Percentiles rank a stretch among this genome's conserved stretches.
Evolutionary conservation across 2,888 invertebrate genomes (phyloP).

Genomic region (Phengaris arion): DNA sequence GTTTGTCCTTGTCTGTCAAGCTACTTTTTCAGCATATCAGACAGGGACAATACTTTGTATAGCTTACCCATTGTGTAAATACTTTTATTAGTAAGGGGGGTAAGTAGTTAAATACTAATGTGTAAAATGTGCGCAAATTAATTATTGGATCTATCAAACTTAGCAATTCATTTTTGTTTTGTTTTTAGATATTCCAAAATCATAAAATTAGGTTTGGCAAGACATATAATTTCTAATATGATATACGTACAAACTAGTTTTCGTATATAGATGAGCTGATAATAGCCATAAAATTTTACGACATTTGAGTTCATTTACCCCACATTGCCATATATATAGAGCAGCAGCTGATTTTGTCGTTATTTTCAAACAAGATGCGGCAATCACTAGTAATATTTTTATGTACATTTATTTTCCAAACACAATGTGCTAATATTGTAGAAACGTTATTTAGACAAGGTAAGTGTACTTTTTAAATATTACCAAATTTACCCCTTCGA

Average conservation of each 20-base stretch:
- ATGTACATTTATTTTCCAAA: background rate
- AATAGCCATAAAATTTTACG: conserved; percentile 6
- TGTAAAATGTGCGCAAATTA: too few relatives aligned
- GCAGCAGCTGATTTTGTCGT: background rate
- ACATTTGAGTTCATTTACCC: background rate
- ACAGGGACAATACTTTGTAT: too few relatives aligned
- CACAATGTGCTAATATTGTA: background rate
- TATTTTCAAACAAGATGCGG: background rate
- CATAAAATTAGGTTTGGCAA: too few relatives aligned
- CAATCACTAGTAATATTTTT: background rate
- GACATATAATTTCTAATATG: background rate
- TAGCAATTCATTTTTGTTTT: too few relatives aligned
- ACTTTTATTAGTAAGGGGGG: too few relatives aligned
- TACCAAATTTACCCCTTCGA: too few relatives aligned
- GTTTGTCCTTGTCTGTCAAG: too few relatives aligned
- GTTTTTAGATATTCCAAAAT: too few relatives aligned
- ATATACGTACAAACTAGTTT: background rate
- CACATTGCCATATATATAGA: background rate
- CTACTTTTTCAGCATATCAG: too few relatives aligned
- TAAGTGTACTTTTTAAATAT: background rate
- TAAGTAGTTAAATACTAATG: too few relatives aligned
- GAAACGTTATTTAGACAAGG: background rate
- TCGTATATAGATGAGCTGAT: background rate
- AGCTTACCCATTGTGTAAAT: too few relatives aligned
- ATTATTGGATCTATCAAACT: too few relatives aligned